These are phyloP conservation scores for Plagodis pulveraria DNA, from an alignment of 2,888 invertebrate genomes.

Conservation along the genomic window DNA sequence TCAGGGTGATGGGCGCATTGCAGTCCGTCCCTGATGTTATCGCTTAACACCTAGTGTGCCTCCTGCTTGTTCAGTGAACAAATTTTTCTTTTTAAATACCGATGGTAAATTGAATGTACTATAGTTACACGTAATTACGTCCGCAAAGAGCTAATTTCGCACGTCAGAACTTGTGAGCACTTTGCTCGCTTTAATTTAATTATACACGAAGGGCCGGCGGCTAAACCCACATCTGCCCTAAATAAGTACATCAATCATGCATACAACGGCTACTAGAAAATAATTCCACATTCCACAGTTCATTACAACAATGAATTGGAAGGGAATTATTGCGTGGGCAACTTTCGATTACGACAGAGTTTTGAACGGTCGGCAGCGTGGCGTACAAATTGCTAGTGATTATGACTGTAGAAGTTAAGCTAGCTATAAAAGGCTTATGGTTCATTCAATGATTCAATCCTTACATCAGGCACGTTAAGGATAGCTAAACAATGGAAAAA, in stretches of 20 bases:
- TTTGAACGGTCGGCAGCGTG: background rate
- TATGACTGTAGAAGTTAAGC: background rate
- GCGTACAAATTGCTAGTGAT: background rate
- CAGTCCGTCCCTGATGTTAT: too few species aligned
- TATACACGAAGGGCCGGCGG: constrained; percentile 36
- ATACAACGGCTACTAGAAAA: constrained; percentile 8
- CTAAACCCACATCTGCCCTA: constrained; percentile 37
- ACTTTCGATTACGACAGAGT: constrained; percentile 8
- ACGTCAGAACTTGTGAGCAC: constrained; percentile 27
- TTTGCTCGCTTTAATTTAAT: constrained; percentile 47
- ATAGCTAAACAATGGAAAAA: constrained; percentile 28
- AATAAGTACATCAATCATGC: constrained; percentile 36
- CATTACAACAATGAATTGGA: constrained; percentile 5
- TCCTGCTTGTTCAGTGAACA: too few species aligned
- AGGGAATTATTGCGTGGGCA: constrained; percentile 9
- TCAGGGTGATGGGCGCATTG: too few species aligned
- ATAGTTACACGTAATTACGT: background rate
- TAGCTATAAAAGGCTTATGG: constrained; percentile 1
- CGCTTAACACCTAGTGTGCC: too few species aligned
- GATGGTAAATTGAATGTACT: background rate
- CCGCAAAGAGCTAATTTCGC: constrained; percentile 9
- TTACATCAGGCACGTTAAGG: constrained; percentile 12
- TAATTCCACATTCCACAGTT: constrained; percentile 10
- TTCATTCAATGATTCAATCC: constrained; percentile 23
- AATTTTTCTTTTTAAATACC: too few species aligned